phyloP scores from a whole-genome alignment of 2,888 invertebrate species.

The Dasypogon diadema region DNA sequence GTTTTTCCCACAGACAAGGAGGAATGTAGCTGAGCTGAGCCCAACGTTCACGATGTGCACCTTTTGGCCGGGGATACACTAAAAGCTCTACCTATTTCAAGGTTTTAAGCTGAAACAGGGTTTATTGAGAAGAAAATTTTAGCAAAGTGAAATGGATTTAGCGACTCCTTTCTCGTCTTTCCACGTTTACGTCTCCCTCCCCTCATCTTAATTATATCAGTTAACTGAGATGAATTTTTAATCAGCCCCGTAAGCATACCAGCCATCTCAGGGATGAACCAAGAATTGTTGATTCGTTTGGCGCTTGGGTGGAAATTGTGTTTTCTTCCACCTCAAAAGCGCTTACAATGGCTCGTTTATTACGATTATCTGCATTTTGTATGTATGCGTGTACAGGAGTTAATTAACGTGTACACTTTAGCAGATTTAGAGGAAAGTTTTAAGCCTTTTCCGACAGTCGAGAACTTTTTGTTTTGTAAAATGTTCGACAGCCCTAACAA shows the following conservation, averaged over 20 bases:
- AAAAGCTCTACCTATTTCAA: neutral
- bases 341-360: slow-evolving; percentile 46
- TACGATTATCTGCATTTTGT: slow-evolving; percentile 33
- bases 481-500: no score
- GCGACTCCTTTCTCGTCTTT: neutral
- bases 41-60: neutral
- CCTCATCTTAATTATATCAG: slow-evolving; percentile 43
- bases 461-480: no score
- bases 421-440: slow-evolving; percentile 39
- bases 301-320: neutral
- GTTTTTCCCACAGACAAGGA: slow-evolving; percentile 14
- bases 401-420: slow-evolving; percentile 39
- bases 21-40: neutral
- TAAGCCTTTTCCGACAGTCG: no score
- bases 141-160: no score
- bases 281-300: slow-evolving; percentile 29
- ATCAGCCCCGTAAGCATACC: slow-evolving; percentile 31
- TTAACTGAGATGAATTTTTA: slow-evolving; percentile 50
- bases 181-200: neutral
- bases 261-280: neutral
- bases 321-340: slow-evolving; percentile 24
- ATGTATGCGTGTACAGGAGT: slow-evolving; percentile 20
- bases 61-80: slow-evolving; percentile 3
- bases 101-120: neutral
- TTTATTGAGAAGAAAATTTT: neutral